Base-by-base conservation (phyloP, 2,888 invertebrate genomes). In the Stenodera caucasica region DNA sequence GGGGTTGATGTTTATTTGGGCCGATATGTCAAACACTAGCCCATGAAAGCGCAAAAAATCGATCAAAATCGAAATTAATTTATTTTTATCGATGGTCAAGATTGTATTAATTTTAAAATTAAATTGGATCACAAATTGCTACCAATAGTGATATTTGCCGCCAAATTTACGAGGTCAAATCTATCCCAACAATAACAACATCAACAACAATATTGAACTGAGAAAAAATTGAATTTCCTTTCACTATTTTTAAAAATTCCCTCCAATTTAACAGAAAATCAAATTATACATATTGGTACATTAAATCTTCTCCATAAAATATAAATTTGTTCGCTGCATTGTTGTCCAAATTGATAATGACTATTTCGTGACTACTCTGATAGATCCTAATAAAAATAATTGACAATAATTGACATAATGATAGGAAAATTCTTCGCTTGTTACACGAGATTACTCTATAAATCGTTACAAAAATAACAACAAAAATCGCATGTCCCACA, bases 1-100 rank as follows among this genome's bases (percentile, higher is more conserved):
- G 60, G 56, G 65, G 68, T 71, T 71, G 69, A 70, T 69, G 61
- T 67, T 68, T 65, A 70, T 68, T 67, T 15, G 15, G 15, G 37
- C 37, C 52, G 4, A n/a, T 18, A 30, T 52, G 52, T 52, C 32
- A 52, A 52, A 52, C 18, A 23, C 2, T 11, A 29, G n/a, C 23
- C 52, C 18, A 6, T 32, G 23, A 49, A 55, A 37, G 45, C 29
- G 52, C 54, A 49, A 60, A 35, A 53, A 58, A 60, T 53, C 37
- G 45, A 55, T 53, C 57, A 60, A 60, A 55, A 58, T 53, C 60
- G 56, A 56, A 55, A 52, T n/a, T 58, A 53, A 51, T 45, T 60
- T 52, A 61, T 58, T 26, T 58, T 56, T 37, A 51, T 15, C 40
- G 14, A 40, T 4, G 40, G 15, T 7, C 50, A 26, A 45, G 15